phyloP scores from a whole-genome alignment of 2,888 invertebrate species.

The Microchrysa polita region DNA sequence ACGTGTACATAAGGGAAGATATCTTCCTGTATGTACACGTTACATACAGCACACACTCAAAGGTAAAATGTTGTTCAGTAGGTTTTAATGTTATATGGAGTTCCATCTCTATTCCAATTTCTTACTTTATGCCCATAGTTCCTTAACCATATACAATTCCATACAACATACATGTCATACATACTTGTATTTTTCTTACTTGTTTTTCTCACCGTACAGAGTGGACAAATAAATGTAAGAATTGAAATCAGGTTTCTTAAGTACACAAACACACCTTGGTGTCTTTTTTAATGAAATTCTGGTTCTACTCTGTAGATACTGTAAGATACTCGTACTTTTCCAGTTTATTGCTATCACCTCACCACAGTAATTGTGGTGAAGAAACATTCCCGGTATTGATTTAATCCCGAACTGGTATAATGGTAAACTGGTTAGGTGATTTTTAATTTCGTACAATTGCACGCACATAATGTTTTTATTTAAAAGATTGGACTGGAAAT shows the following conservation, averaged over 20 bases:
- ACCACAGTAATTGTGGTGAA: not conserved
- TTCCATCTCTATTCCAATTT: too few species aligned
- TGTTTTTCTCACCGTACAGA: conserved; percentile 5
- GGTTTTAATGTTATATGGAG: too few species aligned
- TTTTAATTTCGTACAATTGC: not conserved
- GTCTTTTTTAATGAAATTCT: conserved; percentile 16
- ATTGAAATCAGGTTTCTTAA: conserved; percentile 36
- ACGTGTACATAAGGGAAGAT: too few species aligned
- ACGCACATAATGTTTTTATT: not conserved
- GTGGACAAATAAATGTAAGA: conserved; percentile 13
- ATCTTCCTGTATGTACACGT: too few species aligned
- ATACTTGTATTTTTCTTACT: too few species aligned
- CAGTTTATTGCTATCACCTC: conserved; percentile 18
- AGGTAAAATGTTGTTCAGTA: too few species aligned
- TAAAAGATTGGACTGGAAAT: not conserved
- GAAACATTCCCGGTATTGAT: too few species aligned
- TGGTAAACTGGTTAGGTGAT: conserved; percentile 4
- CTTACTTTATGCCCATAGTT: not conserved
- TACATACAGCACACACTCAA: too few species aligned
- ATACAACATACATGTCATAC: not conserved
- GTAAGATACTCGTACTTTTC: too few species aligned
- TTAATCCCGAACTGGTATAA: not conserved
- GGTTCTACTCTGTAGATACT: conserved; percentile 24
- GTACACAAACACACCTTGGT: conserved; percentile 10
- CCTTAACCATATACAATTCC: not conserved